Evolutionary conservation across 2,797 vertebrate species (phyloP).

Genomic region (Sebastes reedi): DNA sequence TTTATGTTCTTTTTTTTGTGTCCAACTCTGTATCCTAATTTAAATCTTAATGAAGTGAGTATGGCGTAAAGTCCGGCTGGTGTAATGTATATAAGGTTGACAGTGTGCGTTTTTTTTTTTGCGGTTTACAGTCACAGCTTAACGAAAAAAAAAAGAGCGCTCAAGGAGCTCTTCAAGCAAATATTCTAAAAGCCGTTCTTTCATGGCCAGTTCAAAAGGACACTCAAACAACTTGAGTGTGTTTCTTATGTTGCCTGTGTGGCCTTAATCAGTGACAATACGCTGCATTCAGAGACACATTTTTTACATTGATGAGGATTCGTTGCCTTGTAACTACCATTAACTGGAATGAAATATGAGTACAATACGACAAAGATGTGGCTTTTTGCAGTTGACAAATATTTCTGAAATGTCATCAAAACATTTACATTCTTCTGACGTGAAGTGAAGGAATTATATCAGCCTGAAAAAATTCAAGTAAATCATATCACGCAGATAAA

Average conservation of each 20-base stretch:
- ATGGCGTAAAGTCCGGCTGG: neutral
- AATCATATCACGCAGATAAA: neutral
- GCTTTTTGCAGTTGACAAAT: neutral
- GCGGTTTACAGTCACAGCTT: neutral
- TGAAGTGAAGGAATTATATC: neutral
- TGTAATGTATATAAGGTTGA: neutral
- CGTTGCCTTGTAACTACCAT: neutral
- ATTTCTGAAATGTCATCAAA: neutral
- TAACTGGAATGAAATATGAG: neutral
- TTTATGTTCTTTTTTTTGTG: neutral
- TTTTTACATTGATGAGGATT: neutral
- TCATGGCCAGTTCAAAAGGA: constrained; percentile 7
- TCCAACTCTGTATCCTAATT: neutral
- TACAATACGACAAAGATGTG: neutral
- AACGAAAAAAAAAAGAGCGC: constrained; percentile 12
- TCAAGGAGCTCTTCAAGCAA: constrained; percentile 26
- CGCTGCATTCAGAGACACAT: neutral
- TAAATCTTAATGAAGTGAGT: constrained; percentile 15
- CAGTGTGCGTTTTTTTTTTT: neutral
- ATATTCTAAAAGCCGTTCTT: constrained; percentile 16
- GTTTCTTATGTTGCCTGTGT: neutral
- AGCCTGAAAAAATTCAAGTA: neutral
- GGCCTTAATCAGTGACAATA: neutral
- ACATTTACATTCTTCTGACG: neutral
- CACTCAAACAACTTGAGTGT: constrained; percentile 5